These are phyloP conservation scores for Onychostoma macrolepis DNA, from an alignment of 2,113 vertebrate genomes.

Conservation along the genomic window DNA sequence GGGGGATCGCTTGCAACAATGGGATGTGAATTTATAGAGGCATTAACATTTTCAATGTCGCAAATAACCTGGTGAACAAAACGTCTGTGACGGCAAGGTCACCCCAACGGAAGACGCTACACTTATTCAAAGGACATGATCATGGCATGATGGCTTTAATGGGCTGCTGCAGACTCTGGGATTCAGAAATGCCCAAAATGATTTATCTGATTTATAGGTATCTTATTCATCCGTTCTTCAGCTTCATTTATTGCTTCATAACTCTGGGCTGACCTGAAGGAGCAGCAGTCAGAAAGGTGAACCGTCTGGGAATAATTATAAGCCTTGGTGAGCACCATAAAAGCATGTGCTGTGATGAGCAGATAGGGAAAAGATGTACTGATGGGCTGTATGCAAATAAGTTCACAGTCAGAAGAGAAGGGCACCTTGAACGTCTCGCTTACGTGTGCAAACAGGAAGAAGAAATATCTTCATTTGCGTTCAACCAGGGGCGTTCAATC, in stretches of 20 bases:
- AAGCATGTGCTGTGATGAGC: slow-evolving; percentile 35
- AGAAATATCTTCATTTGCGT: slow-evolving; percentile 14
- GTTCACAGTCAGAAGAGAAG: slow-evolving; percentile 30
- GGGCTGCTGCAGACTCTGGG: slow-evolving; percentile 2
- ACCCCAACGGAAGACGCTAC: neutral
- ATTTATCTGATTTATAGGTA: slow-evolving; percentile 42
- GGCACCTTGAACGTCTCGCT: slow-evolving; percentile 48
- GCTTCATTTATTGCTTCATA: slow-evolving; percentile 42
- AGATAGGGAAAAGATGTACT: slow-evolving; percentile 33
- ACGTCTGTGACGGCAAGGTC: slow-evolving; percentile 11
- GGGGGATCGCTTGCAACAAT: neutral
- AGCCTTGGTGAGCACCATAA: slow-evolving; percentile 38
- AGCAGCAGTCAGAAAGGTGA: slow-evolving; percentile 41
- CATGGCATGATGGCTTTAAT: slow-evolving; percentile 9
- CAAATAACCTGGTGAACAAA: slow-evolving; percentile 14
- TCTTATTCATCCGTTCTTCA: slow-evolving; percentile 54
- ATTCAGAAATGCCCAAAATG: neutral
- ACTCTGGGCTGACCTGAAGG: slow-evolving; percentile 34
- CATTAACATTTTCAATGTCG: slow-evolving; percentile 25
- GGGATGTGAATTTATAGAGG: slow-evolving; percentile 13
- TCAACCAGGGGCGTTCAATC: neutral
- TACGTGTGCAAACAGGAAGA: neutral
- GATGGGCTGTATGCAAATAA: slow-evolving; percentile 49
- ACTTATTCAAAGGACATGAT: neutral
- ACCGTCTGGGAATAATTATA: slow-evolving; percentile 50